Evolutionary conservation across 2,797 vertebrate genomes (phyloP).

Genomic region (Oryzias dopingdopingensis): DNA sequence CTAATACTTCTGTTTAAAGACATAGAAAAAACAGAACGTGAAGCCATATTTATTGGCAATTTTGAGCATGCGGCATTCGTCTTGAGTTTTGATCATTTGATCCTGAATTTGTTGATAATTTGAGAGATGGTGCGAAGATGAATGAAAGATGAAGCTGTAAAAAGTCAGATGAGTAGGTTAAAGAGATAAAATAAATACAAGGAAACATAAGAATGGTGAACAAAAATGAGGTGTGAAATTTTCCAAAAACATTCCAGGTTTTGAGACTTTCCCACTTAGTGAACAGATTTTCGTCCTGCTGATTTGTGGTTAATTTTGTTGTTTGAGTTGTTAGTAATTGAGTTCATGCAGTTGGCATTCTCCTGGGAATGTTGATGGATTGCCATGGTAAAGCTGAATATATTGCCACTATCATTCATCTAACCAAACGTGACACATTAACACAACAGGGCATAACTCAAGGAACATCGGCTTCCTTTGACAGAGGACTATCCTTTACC

Average conservation of each 20-base stretch:
- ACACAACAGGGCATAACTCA: conserved; percentile 70
- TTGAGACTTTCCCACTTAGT: conserved; percentile 13
- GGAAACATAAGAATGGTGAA: no score
- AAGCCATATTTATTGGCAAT: no score
- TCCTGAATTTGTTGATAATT: no score
- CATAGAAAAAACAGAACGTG: no score
- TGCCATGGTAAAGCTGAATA: conserved; percentile 66
- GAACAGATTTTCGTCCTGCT: conserved; percentile 4
- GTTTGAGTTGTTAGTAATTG: conserved; percentile 9
- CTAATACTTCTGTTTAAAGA: no score
- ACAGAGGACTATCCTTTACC: conserved; percentile 50
- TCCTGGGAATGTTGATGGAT: conserved; percentile 64
- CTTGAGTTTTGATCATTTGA: no score
- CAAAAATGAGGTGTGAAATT: no score
- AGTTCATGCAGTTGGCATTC: conserved; percentile 24
- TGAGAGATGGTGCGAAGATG: no score
- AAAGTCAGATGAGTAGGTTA: no score
- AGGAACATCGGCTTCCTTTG: conserved; percentile 44
- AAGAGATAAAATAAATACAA: no score
- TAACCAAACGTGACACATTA: conserved; percentile 69
- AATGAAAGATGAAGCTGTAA: no score
- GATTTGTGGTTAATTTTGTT: conserved; percentile 13
- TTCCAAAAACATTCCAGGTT: neutral
- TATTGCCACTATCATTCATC: conserved; percentile 74
- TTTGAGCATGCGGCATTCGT: no score